A percentile compares a stretch with the other conserved stretches of the same genome.
phyloP scores from a whole-genome alignment of 2,797 vertebrate genomes.

The Lepus townsendii region DNA sequence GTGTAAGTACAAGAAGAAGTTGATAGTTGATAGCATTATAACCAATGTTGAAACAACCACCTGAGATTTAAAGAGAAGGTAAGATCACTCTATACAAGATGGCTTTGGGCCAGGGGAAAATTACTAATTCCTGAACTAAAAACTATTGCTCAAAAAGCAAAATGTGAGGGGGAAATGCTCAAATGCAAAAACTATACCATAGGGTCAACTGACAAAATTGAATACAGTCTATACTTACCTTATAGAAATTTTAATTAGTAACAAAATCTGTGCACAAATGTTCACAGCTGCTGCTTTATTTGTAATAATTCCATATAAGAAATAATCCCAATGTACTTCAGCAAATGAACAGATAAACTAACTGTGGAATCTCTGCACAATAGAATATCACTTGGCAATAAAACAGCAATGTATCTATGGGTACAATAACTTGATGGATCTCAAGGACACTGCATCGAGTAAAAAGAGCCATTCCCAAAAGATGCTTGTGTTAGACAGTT shows the following conservation, averaged over 20 bases:
- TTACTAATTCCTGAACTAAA: conserved; percentile 2
- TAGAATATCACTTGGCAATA: background rate
- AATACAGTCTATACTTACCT: background rate
- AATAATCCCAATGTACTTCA: background rate
- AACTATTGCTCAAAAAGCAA: background rate
- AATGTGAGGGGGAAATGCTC: background rate
- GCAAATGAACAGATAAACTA: background rate
- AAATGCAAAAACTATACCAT: background rate
- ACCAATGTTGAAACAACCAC: background rate
- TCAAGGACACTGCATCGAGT: background rate
- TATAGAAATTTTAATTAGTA: conserved; percentile 17
- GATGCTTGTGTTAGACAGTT: too few species aligned
- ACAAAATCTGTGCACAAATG: background rate
- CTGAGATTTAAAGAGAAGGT: background rate
- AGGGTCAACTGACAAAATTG: background rate
- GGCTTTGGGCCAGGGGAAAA: background rate
- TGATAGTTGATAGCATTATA: background rate
- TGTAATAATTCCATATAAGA: background rate
- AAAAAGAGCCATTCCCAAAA: background rate
- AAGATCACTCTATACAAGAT: background rate
- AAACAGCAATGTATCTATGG: background rate
- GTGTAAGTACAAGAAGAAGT: too few species aligned
- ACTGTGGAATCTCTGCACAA: background rate
- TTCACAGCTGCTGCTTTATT: background rate
- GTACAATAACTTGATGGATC: background rate